Evolutionary conservation across 1,140 invertebrate genomes (phyloP), one percentile per base, ranked within the genome.

Genomic region (Diuraphis noxia): DNA sequence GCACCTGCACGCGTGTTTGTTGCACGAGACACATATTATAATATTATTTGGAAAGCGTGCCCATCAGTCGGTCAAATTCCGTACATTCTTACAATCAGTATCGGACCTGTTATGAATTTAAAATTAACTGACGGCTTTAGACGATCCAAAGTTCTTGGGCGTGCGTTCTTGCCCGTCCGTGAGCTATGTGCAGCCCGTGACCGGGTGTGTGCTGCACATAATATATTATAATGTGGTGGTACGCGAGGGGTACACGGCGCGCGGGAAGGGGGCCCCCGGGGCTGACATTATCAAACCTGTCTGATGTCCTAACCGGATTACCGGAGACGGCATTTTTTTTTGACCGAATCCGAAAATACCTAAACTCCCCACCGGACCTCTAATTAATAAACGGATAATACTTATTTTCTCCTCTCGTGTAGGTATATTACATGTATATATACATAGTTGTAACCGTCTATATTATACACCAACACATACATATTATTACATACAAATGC

Each of bases 271-370:
- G 89, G 77, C 89, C 89, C 77, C 77, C 77, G 89, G 89, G 89
- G 89, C 89, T 91, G 77, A 43, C 89, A 91, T 91, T 91, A 91
- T 91, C 89, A 91, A 91, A 91, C 89, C 89, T 91, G 89, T 91
- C 89, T 46, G 63, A 91, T 82, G 77, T 91, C 89, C 89, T 91
- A 91, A 91, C 89, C 89, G 89, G 89, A 91, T 91, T 91, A 91
- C 19, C 25, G 77, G 89, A 91, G 89, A 91, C 89, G 49, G 81
- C 46, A 91, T 91, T 91, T 91, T 84, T 88, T 90, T 91, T 46
- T 43, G n/a, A 91, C 72, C 46, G 40, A 90, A 91, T 91, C 77
- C 38, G 17, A 81, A 91, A 91, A 91, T 91, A 82, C 46, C 89
- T 90, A 77, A 79, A 49, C 43, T 82, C 63, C 88, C 86, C 49